Evolutionary conservation across 2,797 vertebrate genomes (phyloP).

Genomic region (Merluccius polli): DNA sequence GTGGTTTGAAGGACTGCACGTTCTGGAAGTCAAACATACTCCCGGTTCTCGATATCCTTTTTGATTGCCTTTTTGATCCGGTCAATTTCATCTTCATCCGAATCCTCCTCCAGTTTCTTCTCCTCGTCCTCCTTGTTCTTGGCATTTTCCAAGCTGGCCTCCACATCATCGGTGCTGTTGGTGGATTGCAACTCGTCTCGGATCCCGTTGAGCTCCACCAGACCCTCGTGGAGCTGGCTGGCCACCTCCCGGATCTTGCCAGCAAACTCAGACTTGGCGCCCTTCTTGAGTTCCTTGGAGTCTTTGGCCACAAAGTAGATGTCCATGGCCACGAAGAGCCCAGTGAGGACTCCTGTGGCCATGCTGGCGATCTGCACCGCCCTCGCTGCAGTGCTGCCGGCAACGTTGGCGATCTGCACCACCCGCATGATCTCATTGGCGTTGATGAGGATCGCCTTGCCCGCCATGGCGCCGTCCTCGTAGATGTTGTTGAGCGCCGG

Average conservation of each 20-base stretch:
- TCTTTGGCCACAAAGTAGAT: conserved; percentile 79
- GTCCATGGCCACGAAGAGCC: conserved; percentile 76
- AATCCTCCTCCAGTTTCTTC: conserved; percentile 20
- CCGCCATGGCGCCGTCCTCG: conserved; percentile 74
- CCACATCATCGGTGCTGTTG: not conserved
- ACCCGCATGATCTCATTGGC: conserved; percentile 77
- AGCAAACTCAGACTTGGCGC: conserved; percentile 75
- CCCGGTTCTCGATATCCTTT: conserved; percentile 48
- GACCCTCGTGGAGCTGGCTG: conserved; percentile 64
- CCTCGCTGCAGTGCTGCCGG: conserved; percentile 71
- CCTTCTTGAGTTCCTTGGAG: conserved; percentile 75
- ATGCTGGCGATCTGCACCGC: conserved; percentile 76
- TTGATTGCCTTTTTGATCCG: conserved; percentile 61
- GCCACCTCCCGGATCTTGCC: conserved; percentile 73
- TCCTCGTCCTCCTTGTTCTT: conserved; percentile 19
- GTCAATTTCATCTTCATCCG: conserved; percentile 55
- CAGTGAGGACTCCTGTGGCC: conserved; percentile 70
- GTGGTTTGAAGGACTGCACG: not conserved
- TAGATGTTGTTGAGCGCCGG: conserved; percentile 63
- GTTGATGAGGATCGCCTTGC: conserved; percentile 72
- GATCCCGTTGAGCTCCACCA: conserved; percentile 72
- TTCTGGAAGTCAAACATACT: conserved; percentile 47
- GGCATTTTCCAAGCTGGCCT: not conserved
- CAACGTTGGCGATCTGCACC: conserved; percentile 74
- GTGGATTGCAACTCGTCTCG: conserved; percentile 68